Evolutionary conservation across 1,140 invertebrate species (phyloP).

Genomic region (Teleopsis dalmanni): DNA sequence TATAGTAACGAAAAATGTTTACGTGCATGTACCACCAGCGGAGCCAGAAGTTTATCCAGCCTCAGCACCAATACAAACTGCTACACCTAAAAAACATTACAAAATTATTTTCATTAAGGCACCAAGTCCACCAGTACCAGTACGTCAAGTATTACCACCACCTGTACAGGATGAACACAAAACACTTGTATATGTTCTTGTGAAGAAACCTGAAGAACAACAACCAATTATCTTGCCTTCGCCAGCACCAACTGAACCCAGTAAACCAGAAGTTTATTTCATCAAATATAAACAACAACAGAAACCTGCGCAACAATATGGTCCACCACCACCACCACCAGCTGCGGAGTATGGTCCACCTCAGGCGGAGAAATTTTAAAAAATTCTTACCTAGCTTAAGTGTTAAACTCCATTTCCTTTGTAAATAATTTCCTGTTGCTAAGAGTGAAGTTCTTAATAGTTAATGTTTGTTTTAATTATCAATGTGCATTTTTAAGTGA

Average conservation of each 20-base stretch:
- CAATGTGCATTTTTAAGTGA: no score
- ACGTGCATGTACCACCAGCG: conserved; percentile 66
- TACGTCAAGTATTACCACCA: conserved; percentile 48
- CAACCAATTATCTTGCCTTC: conserved; percentile 43
- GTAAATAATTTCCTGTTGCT: no score
- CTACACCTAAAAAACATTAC: conserved; percentile 66
- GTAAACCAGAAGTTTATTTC: conserved; percentile 55
- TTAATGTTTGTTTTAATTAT: no score
- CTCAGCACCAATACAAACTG: conserved; percentile 31
- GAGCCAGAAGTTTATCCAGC: conserved; percentile 49
- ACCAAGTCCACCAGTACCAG: conserved; percentile 62
- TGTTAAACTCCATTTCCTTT: no score
- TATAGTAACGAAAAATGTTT: conserved; percentile 64
- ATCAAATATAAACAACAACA: conserved; percentile 50
- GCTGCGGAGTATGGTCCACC: conserved; percentile 37
- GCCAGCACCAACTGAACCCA: conserved; percentile 46
- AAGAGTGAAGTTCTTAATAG: no score
- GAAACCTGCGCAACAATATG: conserved; percentile 35
- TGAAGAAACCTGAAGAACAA: conserved; percentile 61
- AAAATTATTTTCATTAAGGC: conserved; percentile 85
- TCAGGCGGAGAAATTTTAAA: conserved; percentile 15
- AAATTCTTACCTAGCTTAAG: no score
- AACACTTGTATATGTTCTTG: conserved; percentile 77
- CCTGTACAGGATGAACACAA: conserved; percentile 68
- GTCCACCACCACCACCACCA: conserved; percentile 25